These are phyloP conservation scores for Pyrrhia umbra DNA, from an alignment of 2,888 invertebrate genomes.

Conservation along the genomic window DNA sequence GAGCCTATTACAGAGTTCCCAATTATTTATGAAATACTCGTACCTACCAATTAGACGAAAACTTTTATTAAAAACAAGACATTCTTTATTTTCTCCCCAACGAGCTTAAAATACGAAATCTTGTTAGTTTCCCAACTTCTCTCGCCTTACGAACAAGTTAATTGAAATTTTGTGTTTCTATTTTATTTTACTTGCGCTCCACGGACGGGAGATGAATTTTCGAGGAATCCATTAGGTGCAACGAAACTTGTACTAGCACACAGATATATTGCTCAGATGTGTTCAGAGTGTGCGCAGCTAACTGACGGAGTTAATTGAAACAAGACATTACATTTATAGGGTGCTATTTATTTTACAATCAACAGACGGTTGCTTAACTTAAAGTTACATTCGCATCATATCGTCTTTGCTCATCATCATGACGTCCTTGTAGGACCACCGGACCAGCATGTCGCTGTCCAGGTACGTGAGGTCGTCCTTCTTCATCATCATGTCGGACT, in stretches of 20 bases:
- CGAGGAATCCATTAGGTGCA: constrained; percentile 39
- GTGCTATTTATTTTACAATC: constrained; percentile 52
- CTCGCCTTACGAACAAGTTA: constrained; percentile 43
- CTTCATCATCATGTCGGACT: constrained; percentile 83
- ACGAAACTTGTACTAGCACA: constrained; percentile 14
- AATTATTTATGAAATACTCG: constrained; percentile 53
- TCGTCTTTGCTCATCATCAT: constrained; percentile 82
- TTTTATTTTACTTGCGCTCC: constrained; percentile 41
- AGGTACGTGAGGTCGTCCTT: constrained; percentile 83
- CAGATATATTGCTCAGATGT: constrained; percentile 2
- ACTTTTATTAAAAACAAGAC: constrained; percentile 39
- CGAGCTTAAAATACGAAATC: constrained; percentile 28
- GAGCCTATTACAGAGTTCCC: constrained; percentile 46
- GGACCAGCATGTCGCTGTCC: constrained; percentile 81
- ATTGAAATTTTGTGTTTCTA: constrained; percentile 50
- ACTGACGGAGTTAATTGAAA: constrained; percentile 22
- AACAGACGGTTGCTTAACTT: constrained; percentile 13
- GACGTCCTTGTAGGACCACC: constrained; percentile 81
- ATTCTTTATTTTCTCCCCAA: constrained; percentile 23
- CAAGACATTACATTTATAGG: constrained; percentile 38
- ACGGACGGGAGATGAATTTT: constrained; percentile 21
- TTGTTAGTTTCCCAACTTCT: constrained; percentile 34
- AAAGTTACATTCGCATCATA: constrained; percentile 77
- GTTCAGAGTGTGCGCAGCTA: constrained; percentile 12
- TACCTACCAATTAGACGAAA: constrained; percentile 39